A percentile compares a stretch with the other conserved stretches of the same genome.
Evolutionary conservation across 2,888 invertebrate species (phyloP).

Genomic region (Andrena marginata): DNA sequence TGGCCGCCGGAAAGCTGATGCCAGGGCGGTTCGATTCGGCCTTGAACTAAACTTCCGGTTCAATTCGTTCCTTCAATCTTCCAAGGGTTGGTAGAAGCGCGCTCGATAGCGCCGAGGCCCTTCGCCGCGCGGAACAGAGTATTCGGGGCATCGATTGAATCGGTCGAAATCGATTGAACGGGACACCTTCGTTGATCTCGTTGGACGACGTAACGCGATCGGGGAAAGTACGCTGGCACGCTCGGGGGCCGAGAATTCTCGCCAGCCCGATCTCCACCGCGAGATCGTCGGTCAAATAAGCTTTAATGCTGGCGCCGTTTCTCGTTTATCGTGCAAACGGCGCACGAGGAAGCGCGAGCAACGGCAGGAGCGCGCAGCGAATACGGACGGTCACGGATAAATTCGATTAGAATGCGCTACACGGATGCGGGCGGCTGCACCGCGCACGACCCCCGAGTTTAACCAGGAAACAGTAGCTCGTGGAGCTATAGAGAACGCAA

Average conservation of each 20-base stretch:
- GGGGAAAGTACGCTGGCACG: slow-evolving; percentile 13
- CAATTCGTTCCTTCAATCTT: neutral
- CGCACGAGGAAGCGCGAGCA: neutral
- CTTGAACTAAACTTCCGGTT: slow-evolving; percentile 51
- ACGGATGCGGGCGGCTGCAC: neutral
- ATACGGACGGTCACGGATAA: neutral
- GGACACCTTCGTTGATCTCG: slow-evolving; percentile 12
- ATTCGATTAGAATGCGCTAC: slow-evolving; percentile 1
- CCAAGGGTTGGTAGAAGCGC: no score
- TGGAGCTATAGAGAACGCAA: neutral
- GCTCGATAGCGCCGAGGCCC: neutral
- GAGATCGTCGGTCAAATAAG: neutral
- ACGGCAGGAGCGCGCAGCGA: neutral
- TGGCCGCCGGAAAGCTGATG: slow-evolving; percentile 79
- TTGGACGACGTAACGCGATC: neutral
- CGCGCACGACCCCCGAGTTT: neutral
- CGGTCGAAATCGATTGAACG: no score
- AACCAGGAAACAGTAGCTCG: neutral
- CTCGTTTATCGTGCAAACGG: neutral
- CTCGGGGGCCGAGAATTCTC: neutral
- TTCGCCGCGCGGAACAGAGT: neutral
- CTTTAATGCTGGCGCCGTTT: slow-evolving; percentile 7
- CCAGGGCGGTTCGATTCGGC: slow-evolving; percentile 75
- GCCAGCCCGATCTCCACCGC: neutral
- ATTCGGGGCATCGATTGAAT: slow-evolving; percentile 1